phyloP scores from a whole-genome alignment of 2,888 invertebrate species.

The Scaptomyza cyrtandrae region DNA sequence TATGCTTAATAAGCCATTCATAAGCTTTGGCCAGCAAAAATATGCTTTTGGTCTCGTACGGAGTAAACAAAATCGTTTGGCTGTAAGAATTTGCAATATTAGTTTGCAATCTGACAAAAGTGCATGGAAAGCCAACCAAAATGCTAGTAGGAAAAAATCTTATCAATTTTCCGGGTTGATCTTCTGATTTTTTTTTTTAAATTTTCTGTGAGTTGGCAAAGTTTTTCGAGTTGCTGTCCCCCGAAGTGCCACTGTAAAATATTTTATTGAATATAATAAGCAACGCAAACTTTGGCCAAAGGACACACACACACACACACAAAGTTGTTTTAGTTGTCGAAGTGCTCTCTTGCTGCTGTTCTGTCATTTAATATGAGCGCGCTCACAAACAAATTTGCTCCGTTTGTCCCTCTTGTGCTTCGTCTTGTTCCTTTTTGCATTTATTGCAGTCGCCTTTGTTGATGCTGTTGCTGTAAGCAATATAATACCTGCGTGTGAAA shows the following conservation, averaged over 20 bases:
- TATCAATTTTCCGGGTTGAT: conserved; percentile 58
- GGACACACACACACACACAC: conserved; percentile 72
- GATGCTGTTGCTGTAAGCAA: conserved; percentile 51
- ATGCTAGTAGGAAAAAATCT: conserved; percentile 58
- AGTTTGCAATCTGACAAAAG: conserved; percentile 72
- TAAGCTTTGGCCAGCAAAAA: conserved; percentile 23
- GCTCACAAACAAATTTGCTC: conserved; percentile 58
- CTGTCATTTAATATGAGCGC: conserved; percentile 70
- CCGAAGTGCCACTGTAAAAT: conserved; percentile 75
- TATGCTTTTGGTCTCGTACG: conserved; percentile 37
- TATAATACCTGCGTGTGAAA: conserved; percentile 78
- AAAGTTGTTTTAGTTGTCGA: conserved; percentile 63
- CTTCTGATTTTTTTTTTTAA: conserved; percentile 7
- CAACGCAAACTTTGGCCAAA: conserved; percentile 67
- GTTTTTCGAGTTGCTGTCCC: conserved; percentile 51
- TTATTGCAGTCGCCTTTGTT: conserved; percentile 70
- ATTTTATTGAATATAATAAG: conserved; percentile 78
- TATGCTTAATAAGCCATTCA: conserved; percentile 50
- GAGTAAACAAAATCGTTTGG: conserved; percentile 72
- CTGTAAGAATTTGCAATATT: conserved; percentile 69
- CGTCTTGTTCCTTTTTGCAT: conserved; percentile 5
- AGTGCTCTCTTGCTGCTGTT: conserved; percentile 15
- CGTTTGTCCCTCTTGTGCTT: conserved; percentile 17
- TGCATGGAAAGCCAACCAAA: conserved; percentile 34
- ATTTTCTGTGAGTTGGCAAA: conserved; percentile 46